Evolutionary conservation across 2,113 vertebrate genomes (phyloP).

Genomic region (Neopipo cinnamomea): DNA sequence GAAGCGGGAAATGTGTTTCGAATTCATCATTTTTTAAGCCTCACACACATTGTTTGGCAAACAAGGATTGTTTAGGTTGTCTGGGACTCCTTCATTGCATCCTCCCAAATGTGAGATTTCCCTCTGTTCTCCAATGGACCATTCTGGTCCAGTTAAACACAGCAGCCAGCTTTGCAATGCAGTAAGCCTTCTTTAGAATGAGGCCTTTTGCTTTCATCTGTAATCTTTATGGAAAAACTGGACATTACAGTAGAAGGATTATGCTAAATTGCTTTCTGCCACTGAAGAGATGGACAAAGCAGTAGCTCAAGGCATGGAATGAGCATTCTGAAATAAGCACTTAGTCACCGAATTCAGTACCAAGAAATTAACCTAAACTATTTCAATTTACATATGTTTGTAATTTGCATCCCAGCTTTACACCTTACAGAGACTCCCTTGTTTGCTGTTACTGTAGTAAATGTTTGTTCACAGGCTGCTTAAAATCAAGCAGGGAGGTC

Average conservation of each 20-base stretch:
- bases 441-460: slow-evolving; percentile 50
- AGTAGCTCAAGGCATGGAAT: slow-evolving; percentile 32
- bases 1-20: slow-evolving; percentile 10
- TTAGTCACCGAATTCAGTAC: slow-evolving; percentile 28
- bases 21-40: slow-evolving; percentile 45
- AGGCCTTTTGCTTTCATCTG: slow-evolving; percentile 27
- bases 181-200: slow-evolving; percentile 55
- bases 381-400: slow-evolving; percentile 63
- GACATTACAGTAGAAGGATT: slow-evolving; percentile 65
- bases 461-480: slow-evolving; percentile 57
- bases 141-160: slow-evolving; percentile 24
- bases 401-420: slow-evolving; percentile 47
- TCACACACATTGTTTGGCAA: slow-evolving; percentile 9
- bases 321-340: slow-evolving; percentile 40
- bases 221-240: slow-evolving; percentile 58
- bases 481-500: slow-evolving; percentile 31
- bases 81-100: not conserved
- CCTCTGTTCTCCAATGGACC: not conserved
- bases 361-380: slow-evolving; percentile 42
- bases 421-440: slow-evolving; percentile 61
- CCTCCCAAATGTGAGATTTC: slow-evolving; percentile 44
- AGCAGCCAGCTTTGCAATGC: slow-evolving; percentile 24
- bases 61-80: slow-evolving; percentile 40
- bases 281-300: slow-evolving; percentile 42
- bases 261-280: slow-evolving; percentile 57